Base-by-base conservation (phyloP, 2,797 vertebrate species). In the Poliocrania exsul region DNA sequence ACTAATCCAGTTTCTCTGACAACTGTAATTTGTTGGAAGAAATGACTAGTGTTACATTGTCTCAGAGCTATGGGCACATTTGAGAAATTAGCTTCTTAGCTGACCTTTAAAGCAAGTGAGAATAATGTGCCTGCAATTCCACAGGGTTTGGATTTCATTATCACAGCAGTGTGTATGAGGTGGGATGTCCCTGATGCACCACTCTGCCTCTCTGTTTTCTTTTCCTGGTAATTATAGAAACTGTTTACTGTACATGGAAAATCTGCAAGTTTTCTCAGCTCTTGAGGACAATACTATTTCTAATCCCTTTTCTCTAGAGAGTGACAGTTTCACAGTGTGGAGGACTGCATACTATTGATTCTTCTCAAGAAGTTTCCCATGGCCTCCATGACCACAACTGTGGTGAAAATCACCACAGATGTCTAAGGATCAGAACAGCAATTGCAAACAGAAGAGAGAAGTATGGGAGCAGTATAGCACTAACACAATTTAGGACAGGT, bases 231-330 rank as follows among this genome's bases (percentile, higher is more conserved):
- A 92, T 94, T 95, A 90, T 66, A 91, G 87, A 65, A 94, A 88
- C 77, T 72, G 85, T 84, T 94, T 66, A 77, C 49, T 81, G 19
- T 53, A 70, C 74, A 88, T 53, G 83, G 81, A 95, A 94, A 95
- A 92, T 90, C 81, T 94, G 92, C 69, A 86, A 95, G 44, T 91
- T 88, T 94, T 97, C 92, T 96, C 93, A 95, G 89, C 89, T 96
- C 72, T 71, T 69, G 69, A 71, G 66, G 75, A 94, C 92, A 95
- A 95, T 92, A 44, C 50, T 83, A 54, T 78, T 95, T 78, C 53
- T 79, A 93, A 92, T 72, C 84, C 72, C 47, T 86, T 90, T 83
- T 64, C 91, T 88, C 93, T 95, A 62, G 91, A 88, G 75, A 75
- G 51, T 65, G 71, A 72, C 69, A 91, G 66, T 66, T 66, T 92